Evolutionary conservation across 2,888 invertebrate genomes (phyloP).

Genomic region (Cylindroiulus punctatus): DNA sequence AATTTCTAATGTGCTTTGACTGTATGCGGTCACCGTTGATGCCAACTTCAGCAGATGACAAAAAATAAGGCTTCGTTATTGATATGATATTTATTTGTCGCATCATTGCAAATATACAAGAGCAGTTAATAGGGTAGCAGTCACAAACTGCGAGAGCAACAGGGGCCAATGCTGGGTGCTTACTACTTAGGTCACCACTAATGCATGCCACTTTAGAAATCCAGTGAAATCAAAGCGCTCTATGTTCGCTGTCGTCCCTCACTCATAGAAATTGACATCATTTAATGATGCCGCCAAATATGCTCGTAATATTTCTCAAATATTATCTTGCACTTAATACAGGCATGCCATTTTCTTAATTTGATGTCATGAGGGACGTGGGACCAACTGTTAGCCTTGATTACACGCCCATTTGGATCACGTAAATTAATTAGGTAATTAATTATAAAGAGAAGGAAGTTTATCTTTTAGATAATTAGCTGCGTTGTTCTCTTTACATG

Average conservation of each 20-base stretch:
- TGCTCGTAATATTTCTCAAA: not conserved
- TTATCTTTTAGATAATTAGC: not conserved
- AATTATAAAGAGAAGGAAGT: not conserved
- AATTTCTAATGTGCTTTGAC: too few relatives aligned
- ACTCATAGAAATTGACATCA: not conserved
- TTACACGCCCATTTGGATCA: not conserved
- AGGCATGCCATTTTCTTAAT: not conserved
- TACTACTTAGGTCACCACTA: too few relatives aligned
- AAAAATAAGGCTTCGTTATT: too few relatives aligned
- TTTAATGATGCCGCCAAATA: not conserved
- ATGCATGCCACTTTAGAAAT: too few relatives aligned
- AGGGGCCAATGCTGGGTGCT: too few relatives aligned
- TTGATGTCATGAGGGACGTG: not conserved
- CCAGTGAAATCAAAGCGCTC: too few relatives aligned
- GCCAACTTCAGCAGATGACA: too few relatives aligned
- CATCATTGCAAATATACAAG: too few relatives aligned
- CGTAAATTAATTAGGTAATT: slow-evolving; percentile 7
- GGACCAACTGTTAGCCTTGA: not conserved
- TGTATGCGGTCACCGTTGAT: too few relatives aligned
- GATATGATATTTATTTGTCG: too few relatives aligned
- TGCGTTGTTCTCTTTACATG: not conserved
- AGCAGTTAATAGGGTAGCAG: too few relatives aligned
- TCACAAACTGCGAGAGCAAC: too few relatives aligned
- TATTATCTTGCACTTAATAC: not conserved
- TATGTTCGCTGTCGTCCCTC: not conserved